Base-by-base conservation (phyloP, 2,797 vertebrate species). In the Cirrhinus molitorella region DNA sequence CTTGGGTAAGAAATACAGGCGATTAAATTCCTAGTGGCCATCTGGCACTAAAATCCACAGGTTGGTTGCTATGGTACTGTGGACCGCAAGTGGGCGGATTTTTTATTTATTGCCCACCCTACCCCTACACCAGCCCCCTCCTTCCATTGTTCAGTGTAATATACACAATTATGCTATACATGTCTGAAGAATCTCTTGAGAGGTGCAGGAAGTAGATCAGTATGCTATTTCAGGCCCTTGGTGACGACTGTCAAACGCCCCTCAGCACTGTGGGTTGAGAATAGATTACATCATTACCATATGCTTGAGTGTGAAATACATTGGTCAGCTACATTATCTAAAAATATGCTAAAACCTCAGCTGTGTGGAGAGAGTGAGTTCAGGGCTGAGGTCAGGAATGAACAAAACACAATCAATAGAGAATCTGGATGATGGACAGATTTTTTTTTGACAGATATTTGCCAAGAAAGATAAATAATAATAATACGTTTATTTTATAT, bases 31-130 rank as follows among this genome's bases (percentile, higher is more conserved):
- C 84, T 84, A 51, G 66, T 83, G 70, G 70, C 79, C 81, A 83
- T 83, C 86, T 87, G 85, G 57, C 61, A 63, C 23, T 47, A 37
- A 51, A 72, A 80, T 57, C 70, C 83, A 85, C 83, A 87, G 87
- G 87, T 87, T 87, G 68, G 89, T 90, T 90, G 88, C 88, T 87
- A 89, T 89, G 87, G 88, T 82, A 83, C n/a, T 84, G 45, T 25
- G 59, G 82, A 65, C 40, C 57, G 34, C 25, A 65, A 66, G 49
- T 77, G 59, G 80, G 67, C 31, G 72, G 66, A 66, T 17, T 70
- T 87, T 77, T 83, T 51, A 78, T 83, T 78, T 78, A 78, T 63
- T 71, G 28, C 65, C 65, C 66, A 83, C 71, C 31, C 37, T 34
- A 63, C 68, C 31, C 28, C 55, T 53, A 47, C 37, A 37, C 17